Base-by-base conservation (phyloP, 2,797 vertebrate species). In the Microctenopoma lineatum region DNA sequence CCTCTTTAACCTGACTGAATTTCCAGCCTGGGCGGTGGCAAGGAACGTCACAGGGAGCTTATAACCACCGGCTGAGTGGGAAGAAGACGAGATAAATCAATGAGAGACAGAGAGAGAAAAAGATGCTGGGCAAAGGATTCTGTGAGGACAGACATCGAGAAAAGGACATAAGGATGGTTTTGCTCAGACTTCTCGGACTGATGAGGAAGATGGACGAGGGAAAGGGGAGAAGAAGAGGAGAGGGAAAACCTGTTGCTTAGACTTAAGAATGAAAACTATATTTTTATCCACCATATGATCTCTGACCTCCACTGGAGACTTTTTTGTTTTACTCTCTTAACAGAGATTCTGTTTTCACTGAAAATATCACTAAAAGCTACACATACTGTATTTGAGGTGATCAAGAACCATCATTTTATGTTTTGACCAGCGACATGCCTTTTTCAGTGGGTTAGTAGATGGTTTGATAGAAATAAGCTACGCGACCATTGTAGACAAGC, bases 1-100 rank as follows among this genome's bases (percentile, higher is more conserved):
- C 14, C 96, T 99, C 48, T 99, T 99, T 87, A 94, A 96, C 66
- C 88, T 99, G 87, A 91, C 93, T 1, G 93, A 93, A 55, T 99
- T 97, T 73, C 98, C 98, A 14, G 89, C 89, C 64, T 99, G 98
- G 97, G 96, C 96, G 1, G 66, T 76, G 14, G 85, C 90, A 79
- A 87, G 90, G 59, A 99, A 99, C 29, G 26, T 89, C 84, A 98
- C 96, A 0, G 87, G 89, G 51, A 82, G 73, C 83, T 89, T 92
- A 87, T 94, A 93, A 92, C 83, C 66, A 70, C 59, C 7, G 15
- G 11, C 11, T 44, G 12, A 21, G 12, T 18, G 42, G 18, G 34
- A 44, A 50, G 15, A 46, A 50, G 42, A 55, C 27, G 10, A 27
- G 14, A 59, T 12, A 15, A 55, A 41, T 54, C 16, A 70, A 18